Base-by-base conservation (phyloP, 1,140 invertebrate genomes). In the Neodiprion lecontei region DNA sequence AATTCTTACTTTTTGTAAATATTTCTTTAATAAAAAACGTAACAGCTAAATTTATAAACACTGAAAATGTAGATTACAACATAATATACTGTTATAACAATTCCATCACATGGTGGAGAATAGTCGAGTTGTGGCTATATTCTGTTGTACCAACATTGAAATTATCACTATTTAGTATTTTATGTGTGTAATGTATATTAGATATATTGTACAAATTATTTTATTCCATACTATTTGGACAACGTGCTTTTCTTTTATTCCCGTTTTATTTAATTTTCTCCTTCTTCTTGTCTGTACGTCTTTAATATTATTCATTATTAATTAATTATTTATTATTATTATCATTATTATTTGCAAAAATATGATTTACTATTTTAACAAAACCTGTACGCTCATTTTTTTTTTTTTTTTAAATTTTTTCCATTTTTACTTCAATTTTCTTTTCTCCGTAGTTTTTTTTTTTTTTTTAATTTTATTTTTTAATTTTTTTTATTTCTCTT, bases 61-160 rank as follows among this genome's bases (percentile, higher is more conserved):
- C 80, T 83, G 81, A 83, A 83, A 83, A 85, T 85, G 82, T 81
- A 84, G 80, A 84, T 85, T 83, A 84, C 80, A 86, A 86, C 81
- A 85, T 80, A 84, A 85, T 83, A 85, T 84, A 83, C 79, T 80
- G 79, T 84, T 14, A 14, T 84, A 86, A 86, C 82, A 86, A 86
- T 84, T 84, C 82, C 81, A 82, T 81, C 75, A 73, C 81, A 72
- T 79, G 71, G 74, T 84, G 81, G 80, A 84, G 79, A 80, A 77
- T 76, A 78, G 75, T 77, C 76, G 74, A 83, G 79, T 40, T 40
- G 28, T 82, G 79, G 78, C 78, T 83, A 82, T 83, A 84, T 83
- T 84, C 74, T 84, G 84, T 83, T 84, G 83, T 84, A 85, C 79
- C 84, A 83, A 83, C 83, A 83, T 83, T 83, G 77, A 85, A 84